phyloP scores from a whole-genome alignment of 1,140 invertebrate species.

The Amphibalanus amphitrite region DNA sequence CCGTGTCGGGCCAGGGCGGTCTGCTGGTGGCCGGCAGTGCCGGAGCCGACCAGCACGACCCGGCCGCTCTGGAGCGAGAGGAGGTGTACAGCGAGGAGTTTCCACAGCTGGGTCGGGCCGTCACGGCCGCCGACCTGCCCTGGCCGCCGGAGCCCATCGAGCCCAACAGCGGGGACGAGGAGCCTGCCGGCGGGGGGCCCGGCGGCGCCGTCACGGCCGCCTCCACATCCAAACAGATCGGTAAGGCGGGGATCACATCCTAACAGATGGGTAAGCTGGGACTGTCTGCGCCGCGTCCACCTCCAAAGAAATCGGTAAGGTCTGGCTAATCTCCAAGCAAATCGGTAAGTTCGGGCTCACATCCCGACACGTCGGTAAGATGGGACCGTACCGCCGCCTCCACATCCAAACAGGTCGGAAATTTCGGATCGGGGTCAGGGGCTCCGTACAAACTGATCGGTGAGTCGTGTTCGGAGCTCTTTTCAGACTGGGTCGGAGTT shows the following conservation, averaged over 20 bases:
- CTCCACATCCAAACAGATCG: constrained; percentile 14
- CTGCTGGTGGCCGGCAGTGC: neutral
- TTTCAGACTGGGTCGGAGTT: no score
- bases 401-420: no score
- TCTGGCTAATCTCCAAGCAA: no score
- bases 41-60: neutral
- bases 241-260: neutral
- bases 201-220: neutral
- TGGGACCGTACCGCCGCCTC: no score
- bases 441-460: no score
- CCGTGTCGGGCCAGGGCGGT: neutral
- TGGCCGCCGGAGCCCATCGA: constrained; percentile 71
- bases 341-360: no score
- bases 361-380: no score
- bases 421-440: no score
- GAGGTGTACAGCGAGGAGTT: constrained; percentile 5
- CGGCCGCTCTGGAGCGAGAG: neutral
- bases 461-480: no score
- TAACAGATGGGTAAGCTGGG: no score
- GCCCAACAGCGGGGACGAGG: constrained; percentile 44
- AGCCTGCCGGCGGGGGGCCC: constrained; percentile 24
- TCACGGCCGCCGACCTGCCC: constrained; percentile 28
- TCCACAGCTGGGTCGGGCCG: neutral
- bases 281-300: no score
- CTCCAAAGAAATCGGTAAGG: no score